These are phyloP conservation scores for Pristionchus exspectatus DNA, from an alignment of 2,888 invertebrate species.

Conservation along the genomic window DNA sequence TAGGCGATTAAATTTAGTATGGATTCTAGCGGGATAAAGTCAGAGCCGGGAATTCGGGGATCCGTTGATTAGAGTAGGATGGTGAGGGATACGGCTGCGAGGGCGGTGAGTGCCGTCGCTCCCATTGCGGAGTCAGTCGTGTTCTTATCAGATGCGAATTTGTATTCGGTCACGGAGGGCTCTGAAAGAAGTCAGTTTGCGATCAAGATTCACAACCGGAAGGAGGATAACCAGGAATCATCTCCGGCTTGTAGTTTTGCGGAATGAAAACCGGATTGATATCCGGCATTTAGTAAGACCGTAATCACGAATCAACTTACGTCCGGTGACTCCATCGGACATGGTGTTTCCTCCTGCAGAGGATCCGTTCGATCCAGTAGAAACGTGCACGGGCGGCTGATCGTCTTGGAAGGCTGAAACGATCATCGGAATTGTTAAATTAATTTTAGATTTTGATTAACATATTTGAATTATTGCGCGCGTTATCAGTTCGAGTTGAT, in stretches of 20 bases:
- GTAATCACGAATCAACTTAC: not conserved
- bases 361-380: not conserved
- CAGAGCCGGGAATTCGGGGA: not conserved
- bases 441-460: not conserved
- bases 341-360: not conserved
- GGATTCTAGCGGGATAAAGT: not conserved
- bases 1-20: not conserved
- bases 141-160: constrained; percentile 14
- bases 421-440: not conserved
- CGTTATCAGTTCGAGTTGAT: too few relatives aligned
- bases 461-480: not conserved
- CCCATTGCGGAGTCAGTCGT: not conserved
- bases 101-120: not conserved
- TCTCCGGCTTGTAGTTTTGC: not conserved
- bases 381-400: not conserved
- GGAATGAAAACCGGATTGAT: too few relatives aligned
- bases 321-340: constrained; percentile 22
- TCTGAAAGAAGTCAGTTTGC: constrained; percentile 1
- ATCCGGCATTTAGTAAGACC: not conserved
- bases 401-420: constrained; percentile 43
- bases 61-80: not conserved
- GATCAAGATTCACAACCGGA: too few relatives aligned
- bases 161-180: constrained; percentile 41
- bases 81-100: constrained; percentile 23
- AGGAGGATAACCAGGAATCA: not conserved